These are phyloP conservation scores for Pseudachorutes palmiensis DNA, from an alignment of 1,140 invertebrate species.

Conservation along the genomic window DNA sequence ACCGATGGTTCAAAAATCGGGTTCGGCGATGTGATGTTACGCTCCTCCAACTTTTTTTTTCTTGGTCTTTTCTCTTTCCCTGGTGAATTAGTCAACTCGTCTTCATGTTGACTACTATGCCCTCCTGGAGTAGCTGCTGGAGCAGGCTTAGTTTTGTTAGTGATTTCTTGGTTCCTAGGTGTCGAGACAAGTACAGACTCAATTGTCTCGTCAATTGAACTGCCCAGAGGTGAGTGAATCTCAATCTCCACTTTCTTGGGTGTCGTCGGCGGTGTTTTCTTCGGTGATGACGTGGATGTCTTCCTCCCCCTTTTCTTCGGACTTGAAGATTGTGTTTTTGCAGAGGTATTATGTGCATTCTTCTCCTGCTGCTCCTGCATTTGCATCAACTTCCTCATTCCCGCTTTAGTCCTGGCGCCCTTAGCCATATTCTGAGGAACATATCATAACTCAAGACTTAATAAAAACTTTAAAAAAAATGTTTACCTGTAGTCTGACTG, in stretches of 20 bases:
- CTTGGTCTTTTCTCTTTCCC: background rate
- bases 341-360: background rate
- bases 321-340: background rate
- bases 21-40: too few relatives aligned
- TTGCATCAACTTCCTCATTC: background rate
- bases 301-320: background rate
- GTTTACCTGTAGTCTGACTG: conserved; percentile 1
- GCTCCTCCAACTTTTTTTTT: background rate
- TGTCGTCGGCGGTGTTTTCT: too few relatives aligned
- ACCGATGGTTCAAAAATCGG: too few relatives aligned
- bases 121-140: too few relatives aligned
- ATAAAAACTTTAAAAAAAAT: background rate
- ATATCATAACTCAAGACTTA: background rate
- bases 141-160: background rate
- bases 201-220: background rate
- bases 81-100: background rate
- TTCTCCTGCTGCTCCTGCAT: background rate
- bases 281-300: background rate
- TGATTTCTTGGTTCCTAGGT: background rate
- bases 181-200: background rate
- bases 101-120: too few relatives aligned
- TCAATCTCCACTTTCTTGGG: too few relatives aligned
- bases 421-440: background rate
- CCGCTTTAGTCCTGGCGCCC: background rate
- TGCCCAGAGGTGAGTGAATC: background rate